Percentiles rank a stretch among this genome's conserved stretches.
These are phyloP conservation scores for Heteromyza rotundicornis DNA, from an alignment of 2,888 invertebrate species.

Conservation along the genomic window DNA sequence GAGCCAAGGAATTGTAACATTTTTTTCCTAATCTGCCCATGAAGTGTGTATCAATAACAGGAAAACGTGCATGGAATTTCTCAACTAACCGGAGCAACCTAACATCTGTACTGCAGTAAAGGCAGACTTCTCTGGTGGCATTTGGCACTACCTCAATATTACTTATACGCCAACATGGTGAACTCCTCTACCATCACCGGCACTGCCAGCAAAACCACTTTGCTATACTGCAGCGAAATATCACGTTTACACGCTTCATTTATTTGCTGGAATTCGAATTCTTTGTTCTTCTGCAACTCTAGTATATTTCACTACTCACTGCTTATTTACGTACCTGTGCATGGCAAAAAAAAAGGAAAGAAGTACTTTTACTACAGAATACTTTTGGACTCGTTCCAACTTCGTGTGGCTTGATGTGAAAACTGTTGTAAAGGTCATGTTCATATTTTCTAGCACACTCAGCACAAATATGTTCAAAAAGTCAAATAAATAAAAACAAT, in stretches of 20 bases:
- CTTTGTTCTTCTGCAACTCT: not conserved
- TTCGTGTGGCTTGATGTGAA: not conserved
- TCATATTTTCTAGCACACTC: not conserved
- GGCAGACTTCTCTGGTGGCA: not conserved
- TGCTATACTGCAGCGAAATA: not conserved
- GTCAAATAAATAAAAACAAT: too few species aligned
- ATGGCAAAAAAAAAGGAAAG: too few species aligned
- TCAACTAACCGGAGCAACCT: not conserved
- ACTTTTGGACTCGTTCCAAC: not conserved
- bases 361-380: not conserved
- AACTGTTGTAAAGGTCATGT: not conserved
- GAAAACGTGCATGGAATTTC: constrained; percentile 23
- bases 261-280: not conserved
- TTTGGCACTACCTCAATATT: not conserved
- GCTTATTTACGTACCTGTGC: too few species aligned
- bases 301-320: not conserved
- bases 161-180: too few species aligned
- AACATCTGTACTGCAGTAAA: not conserved
- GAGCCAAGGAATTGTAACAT: too few species aligned
- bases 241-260: not conserved
- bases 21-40: constrained; percentile 25
- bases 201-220: too few species aligned
- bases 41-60: constrained; percentile 27
- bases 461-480: too few species aligned
- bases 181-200: not conserved